Evolutionary conservation across 2,888 invertebrate species (phyloP), one percentile per base, ranked within the genome.

Genomic region (Heliconius ethilla): DNA sequence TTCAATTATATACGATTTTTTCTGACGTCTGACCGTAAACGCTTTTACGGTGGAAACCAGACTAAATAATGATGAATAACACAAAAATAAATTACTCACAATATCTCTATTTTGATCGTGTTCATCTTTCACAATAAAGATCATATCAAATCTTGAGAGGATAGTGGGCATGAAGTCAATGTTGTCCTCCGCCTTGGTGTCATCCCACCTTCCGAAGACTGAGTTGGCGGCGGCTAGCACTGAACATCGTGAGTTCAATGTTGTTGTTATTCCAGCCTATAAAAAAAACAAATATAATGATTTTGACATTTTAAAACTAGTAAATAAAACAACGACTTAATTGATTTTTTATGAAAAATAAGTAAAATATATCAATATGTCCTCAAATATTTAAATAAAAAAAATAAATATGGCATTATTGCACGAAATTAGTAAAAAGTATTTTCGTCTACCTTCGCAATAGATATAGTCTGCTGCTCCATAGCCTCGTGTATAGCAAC

Each of bases 151-250:
- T 92, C 99, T 96, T 0, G 99, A 99, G 78, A 99, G 95, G 90
- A 99, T 99, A n/a, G 99, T 99, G 7, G 99, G 99, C 98, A 99
- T 98, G 89, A 99, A 99, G 92, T 99, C 99, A 82, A 99, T 99
- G 90, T 99, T 99, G 85, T 99, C 98, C 84, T 98, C 99, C 1
- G 99, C 99, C 91, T 99, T 99, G 0, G 97, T 97, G 85, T 99
- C 99, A 89, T 99, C 99, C 99, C 99, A 99, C 25, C 99, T 96
- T 0, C 99, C 99, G 90, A 98, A 99, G 80, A 99, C 97, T 9
- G 99, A 99, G 94, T 99, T 99, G 9, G 99, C 99, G 0, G 99
- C 99, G 33, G 99, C 99, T 72, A 99, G 95, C n/a, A 99, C 99
- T 0, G 99, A 99, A 90, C 99, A 99, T 10, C 99, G 96, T 0